A percentile compares a stretch with the other conserved stretches of the same genome.
phyloP scores from a whole-genome alignment of 2,113 vertebrate genomes.

The Aix galericulata region DNA sequence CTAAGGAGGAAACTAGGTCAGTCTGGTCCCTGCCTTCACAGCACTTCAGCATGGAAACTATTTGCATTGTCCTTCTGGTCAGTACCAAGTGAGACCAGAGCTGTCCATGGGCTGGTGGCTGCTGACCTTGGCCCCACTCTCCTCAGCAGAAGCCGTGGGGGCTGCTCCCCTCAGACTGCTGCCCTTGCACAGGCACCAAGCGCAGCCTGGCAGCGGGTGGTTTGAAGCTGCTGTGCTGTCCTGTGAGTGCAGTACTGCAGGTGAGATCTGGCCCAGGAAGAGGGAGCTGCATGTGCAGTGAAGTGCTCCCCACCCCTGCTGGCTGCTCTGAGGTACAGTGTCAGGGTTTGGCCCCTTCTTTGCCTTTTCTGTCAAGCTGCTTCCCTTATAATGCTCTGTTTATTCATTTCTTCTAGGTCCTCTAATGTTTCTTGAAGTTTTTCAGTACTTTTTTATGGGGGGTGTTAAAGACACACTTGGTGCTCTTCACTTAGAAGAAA shows the following conservation, averaged over 20 bases:
- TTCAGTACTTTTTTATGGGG: neutral
- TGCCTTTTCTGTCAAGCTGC: neutral
- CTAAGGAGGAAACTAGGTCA: neutral
- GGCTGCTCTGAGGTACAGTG: neutral
- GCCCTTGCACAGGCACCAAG: fast-evolving
- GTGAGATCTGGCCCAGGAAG: neutral
- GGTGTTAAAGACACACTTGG: neutral
- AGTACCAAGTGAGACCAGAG: neutral
- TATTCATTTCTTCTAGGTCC: neutral
- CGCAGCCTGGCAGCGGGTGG: fast-evolving
- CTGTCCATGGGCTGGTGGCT: fast-evolving
- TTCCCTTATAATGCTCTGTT: neutral
- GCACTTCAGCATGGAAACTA: neutral
- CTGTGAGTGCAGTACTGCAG: neutral
- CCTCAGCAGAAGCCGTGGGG: fast-evolving
- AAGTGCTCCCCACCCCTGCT: fast-evolving
- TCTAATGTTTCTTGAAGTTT: neutral
- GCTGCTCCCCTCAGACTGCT: neutral
- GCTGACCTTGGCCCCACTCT: fast-evolving
- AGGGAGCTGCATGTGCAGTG: neutral
- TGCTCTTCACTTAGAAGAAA: neutral
- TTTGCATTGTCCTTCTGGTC: neutral
- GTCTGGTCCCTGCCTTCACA: neutral
- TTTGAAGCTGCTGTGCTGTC: neutral
- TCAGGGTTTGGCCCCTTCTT: neutral